Percentiles rank a stretch among this genome's conserved stretches.
Evolutionary conservation across 2,888 invertebrate genomes (phyloP).

Genomic region (Melinaea marsaeus): DNA sequence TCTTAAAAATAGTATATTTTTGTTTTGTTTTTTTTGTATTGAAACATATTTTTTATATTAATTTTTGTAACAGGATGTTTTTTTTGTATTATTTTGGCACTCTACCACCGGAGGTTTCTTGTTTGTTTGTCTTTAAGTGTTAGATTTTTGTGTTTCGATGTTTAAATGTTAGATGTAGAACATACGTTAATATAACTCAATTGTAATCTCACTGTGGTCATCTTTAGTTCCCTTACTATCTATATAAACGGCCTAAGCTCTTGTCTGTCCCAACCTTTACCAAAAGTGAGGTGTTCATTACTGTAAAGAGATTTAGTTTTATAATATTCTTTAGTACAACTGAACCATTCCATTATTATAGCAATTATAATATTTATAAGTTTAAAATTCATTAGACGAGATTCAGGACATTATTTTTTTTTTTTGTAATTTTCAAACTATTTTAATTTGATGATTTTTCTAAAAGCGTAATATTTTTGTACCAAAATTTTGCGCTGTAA

Average conservation of each 20-base stretch:
- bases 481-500: conserved; percentile 67
- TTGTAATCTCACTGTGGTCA: conserved; percentile 62
- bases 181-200: conserved; percentile 43
- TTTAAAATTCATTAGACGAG: conserved; percentile 19
- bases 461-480: conserved; percentile 68
- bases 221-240: conserved; percentile 36
- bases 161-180: conserved; percentile 29
- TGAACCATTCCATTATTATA: conserved; percentile 50
- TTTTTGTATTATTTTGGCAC: conserved; percentile 16
- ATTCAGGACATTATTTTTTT: conserved; percentile 6
- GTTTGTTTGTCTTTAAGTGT: conserved; percentile 32
- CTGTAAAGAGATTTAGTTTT: conserved; percentile 37
- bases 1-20: conserved; percentile 31
- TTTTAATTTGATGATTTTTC: conserved; percentile 20
- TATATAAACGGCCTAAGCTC: conserved; percentile 34
- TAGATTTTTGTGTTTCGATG: conserved; percentile 30
- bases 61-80: conserved; percentile 9
- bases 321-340: conserved; percentile 44
- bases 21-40: conserved; percentile 29
- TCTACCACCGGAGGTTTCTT: conserved; percentile 31
- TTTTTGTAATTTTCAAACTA: conserved; percentile 13
- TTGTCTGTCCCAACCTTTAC: conserved; percentile 40
- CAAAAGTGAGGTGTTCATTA: conserved; percentile 62
- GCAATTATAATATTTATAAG: conserved; percentile 32
- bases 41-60: conserved; percentile 24